Percentiles rank a stretch among this genome's conserved stretches.
Evolutionary conservation across 1,140 invertebrate species (phyloP).

Genomic region (Aplysia californica): DNA sequence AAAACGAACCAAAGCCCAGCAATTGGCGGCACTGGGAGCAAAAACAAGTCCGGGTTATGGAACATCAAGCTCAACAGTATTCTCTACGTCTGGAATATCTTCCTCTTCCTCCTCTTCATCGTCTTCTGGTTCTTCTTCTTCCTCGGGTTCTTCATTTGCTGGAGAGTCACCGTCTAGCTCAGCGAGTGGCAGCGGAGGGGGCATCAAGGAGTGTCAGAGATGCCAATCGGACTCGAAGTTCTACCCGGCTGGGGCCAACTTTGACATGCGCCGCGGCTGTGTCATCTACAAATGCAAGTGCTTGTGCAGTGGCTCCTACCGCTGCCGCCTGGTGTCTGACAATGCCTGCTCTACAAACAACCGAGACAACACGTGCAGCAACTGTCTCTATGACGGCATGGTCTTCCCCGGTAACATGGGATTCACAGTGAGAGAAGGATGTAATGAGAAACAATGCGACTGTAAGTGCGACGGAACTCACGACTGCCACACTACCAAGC

Average conservation of each 20-base stretch:
- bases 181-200: too few relatives aligned
- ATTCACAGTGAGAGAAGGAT: slow-evolving; percentile 42
- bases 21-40: too few relatives aligned
- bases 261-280: slow-evolving; percentile 38
- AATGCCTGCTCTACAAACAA: slow-evolving; percentile 19
- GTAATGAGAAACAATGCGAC: slow-evolving; percentile 39
- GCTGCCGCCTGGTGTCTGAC: slow-evolving; percentile 34
- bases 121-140: background rate
- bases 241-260: slow-evolving; percentile 31
- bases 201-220: slow-evolving; percentile 8
- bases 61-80: background rate
- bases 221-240: slow-evolving; percentile 32
- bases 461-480: slow-evolving; percentile 48
- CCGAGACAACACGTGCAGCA: slow-evolving; percentile 23
- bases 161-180: too few relatives aligned
- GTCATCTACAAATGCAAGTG: slow-evolving; percentile 40
- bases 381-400: slow-evolving; percentile 31
- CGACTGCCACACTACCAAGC: slow-evolving; percentile 26
- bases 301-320: slow-evolving; percentile 37
- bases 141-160: too few relatives aligned
- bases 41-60: background rate
- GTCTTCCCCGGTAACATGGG: slow-evolving; percentile 39
- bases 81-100: background rate
- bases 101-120: background rate
- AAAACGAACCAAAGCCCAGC: background rate